Evolutionary conservation across 1,140 invertebrate species (phyloP).

Genomic region (Delia radicum): DNA sequence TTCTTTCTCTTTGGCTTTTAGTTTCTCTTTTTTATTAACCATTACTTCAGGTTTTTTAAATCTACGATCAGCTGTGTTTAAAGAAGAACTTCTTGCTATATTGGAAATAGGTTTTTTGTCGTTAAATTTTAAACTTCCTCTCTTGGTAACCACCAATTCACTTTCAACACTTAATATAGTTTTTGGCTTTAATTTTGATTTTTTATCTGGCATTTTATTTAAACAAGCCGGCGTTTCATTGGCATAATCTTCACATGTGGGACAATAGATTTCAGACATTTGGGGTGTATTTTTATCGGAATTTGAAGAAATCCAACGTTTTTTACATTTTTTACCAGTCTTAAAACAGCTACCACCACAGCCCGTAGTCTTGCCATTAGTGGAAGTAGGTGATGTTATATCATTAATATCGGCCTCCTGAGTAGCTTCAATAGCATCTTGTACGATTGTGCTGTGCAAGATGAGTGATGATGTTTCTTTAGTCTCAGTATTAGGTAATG

Average conservation of each 20-base stretch:
- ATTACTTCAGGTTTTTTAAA: constrained; percentile 26
- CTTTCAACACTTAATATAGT: constrained; percentile 50
- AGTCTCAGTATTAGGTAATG: background rate
- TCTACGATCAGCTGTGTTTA: constrained; percentile 46
- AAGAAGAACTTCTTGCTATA: constrained; percentile 41
- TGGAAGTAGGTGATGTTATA: constrained; percentile 52
- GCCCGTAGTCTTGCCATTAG: constrained; percentile 36
- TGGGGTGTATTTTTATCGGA: constrained; percentile 41
- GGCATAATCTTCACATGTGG: constrained; percentile 55
- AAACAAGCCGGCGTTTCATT: constrained; percentile 59
- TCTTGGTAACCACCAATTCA: constrained; percentile 46
- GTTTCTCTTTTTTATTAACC: constrained; percentile 36
- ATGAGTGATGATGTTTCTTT: background rate
- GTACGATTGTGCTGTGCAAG: background rate
- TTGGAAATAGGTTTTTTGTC: constrained; percentile 33
- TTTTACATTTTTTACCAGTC: constrained; percentile 54
- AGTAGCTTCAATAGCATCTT: constrained; percentile 27
- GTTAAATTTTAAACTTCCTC: constrained; percentile 38
- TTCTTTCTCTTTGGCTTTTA: constrained; percentile 37
- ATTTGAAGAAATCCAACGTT: constrained; percentile 48
- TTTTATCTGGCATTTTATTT: constrained; percentile 55
- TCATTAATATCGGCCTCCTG: constrained; percentile 29
- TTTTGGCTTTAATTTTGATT: constrained; percentile 49
- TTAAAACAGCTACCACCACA: constrained; percentile 52
- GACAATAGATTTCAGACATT: constrained; percentile 58